These are phyloP conservation scores for Acromyrmex charruanus DNA, from an alignment of 1,140 invertebrate species.

Conservation along the genomic window DNA sequence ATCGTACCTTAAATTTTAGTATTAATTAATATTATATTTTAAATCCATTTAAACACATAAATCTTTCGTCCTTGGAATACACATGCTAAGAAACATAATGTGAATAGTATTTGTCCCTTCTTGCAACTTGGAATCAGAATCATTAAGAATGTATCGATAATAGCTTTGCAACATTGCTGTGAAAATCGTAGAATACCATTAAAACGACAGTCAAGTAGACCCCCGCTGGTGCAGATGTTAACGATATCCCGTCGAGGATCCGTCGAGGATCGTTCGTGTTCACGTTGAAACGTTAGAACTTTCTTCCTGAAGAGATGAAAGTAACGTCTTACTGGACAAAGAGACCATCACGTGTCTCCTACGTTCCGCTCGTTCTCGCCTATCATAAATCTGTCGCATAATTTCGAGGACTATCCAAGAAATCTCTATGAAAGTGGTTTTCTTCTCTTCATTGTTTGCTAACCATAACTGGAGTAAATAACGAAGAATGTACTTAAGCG, in stretches of 20 bases:
- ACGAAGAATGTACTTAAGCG: neutral
- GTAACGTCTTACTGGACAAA: neutral
- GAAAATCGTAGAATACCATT: neutral
- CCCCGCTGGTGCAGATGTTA: neutral
- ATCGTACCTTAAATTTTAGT: neutral
- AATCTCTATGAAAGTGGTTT: slow-evolving; percentile 7
- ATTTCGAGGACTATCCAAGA: neutral
- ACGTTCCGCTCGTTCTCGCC: neutral
- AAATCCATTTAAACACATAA: slow-evolving; percentile 6
- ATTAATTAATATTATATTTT: neutral
- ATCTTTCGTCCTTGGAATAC: neutral
- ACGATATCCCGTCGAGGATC: neutral
- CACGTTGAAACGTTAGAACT: slow-evolving; percentile 12
- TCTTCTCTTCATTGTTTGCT: slow-evolving; percentile 6
- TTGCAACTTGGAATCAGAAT: neutral
- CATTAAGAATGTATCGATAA: neutral
- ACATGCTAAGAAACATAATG: neutral
- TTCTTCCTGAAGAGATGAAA: slow-evolving; percentile 12
- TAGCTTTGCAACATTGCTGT: neutral
- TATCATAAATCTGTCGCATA: slow-evolving; percentile 13
- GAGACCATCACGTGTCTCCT: neutral
- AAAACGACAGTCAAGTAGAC: neutral
- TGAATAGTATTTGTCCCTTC: neutral
- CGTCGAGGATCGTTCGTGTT: neutral
- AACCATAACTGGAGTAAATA: slow-evolving; percentile 19